Evolutionary conservation across 2,113 vertebrate genomes (phyloP), one percentile per base, ranked within the genome.

Genomic region (Meleagris gallopavo): DNA sequence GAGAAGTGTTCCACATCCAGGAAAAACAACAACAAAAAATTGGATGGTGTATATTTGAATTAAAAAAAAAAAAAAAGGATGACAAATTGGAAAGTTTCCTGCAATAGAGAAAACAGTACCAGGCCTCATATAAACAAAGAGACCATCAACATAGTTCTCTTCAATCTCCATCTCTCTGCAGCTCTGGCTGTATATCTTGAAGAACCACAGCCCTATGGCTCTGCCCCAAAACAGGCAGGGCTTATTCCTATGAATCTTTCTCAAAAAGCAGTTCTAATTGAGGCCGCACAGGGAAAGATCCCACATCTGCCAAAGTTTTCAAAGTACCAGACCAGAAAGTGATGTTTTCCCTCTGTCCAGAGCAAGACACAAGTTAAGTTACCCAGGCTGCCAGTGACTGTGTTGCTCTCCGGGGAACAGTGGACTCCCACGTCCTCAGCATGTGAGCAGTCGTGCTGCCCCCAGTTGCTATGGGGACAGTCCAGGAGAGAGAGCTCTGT

Each of bases 371-470:
- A 89, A 86, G 22, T 62, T 1, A 2, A 74, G 14, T 94, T 97
- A 97, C 97, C 97, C 58, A 95, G 34, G 30, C 67, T 95, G 69
- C 94, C 90, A 55, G 79, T 34, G 74, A 94, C 69, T 0, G 80
- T 96, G 91, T 97, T 97, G 93, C 86, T 94, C 48, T 97, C 95
- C 1, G 65, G 87, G 65, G 97, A 97, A 86, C 99, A 99, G 81
- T 90, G 98, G 81, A 99, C 97, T n/a, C 98, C 98, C 24, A 98
- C 97, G 4, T 99, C 99, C 95, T 99, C 99, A 79, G 98, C 97
- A 38, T 99, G 99, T 57, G 99, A 99, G 94, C 99, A 99, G 98
- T 99, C 99, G 57, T 99, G 99, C 91, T 99, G 98, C 62, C 98
- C 98, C 99, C 99, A 99, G 96, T 96, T 97, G 45, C 98, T 98